Percentiles rank a stretch among this genome's conserved stretches.
Evolutionary conservation across 1,140 invertebrate species (phyloP).

Genomic region (Ceratina japonica): DNA sequence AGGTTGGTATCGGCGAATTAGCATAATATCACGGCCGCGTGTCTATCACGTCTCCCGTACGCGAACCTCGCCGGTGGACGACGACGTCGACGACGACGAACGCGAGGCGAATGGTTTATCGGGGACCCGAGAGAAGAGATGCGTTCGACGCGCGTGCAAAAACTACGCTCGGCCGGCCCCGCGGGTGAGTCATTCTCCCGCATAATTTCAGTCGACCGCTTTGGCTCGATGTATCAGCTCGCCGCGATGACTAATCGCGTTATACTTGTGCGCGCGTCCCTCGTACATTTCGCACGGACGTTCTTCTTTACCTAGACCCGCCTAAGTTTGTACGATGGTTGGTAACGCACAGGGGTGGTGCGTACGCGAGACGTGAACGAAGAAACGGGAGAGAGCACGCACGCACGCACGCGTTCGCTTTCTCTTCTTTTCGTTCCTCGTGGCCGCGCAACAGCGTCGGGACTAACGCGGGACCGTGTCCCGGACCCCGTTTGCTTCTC

Average conservation of each 20-base stretch:
- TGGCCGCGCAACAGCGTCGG: background rate
- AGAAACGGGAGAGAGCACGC: too few relatives aligned
- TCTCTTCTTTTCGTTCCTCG: too few relatives aligned
- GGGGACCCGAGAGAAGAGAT: background rate
- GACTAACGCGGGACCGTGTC: slow-evolving; percentile 26
- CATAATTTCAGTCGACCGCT: slow-evolving; percentile 52
- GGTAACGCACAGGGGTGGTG: too few relatives aligned
- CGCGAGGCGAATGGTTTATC: too few relatives aligned
- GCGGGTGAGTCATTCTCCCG: slow-evolving; percentile 50
- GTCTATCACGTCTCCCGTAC: too few relatives aligned
- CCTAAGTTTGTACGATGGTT: background rate
- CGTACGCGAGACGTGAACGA: too few relatives aligned
- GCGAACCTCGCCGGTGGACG: too few relatives aligned
- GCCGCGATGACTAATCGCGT: slow-evolving; percentile 57
- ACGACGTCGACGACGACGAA: too few relatives aligned
- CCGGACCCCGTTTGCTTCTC: slow-evolving; percentile 52
- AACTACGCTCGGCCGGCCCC: background rate
- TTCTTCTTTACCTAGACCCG: slow-evolving; percentile 6
- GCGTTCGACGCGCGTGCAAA: background rate
- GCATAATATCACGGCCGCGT: too few relatives aligned
- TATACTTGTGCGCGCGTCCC: slow-evolving; percentile 23
- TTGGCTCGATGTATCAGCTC: slow-evolving; percentile 55
- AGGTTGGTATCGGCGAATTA: slow-evolving; percentile 78
- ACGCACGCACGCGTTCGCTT: too few relatives aligned
- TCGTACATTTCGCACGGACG: slow-evolving; percentile 18